A percentile compares a stretch with the other conserved stretches of the same genome.
Conservation (phyloP, 2,797 vertebrate species). For the Gymnoscopelus braueri region DNA sequence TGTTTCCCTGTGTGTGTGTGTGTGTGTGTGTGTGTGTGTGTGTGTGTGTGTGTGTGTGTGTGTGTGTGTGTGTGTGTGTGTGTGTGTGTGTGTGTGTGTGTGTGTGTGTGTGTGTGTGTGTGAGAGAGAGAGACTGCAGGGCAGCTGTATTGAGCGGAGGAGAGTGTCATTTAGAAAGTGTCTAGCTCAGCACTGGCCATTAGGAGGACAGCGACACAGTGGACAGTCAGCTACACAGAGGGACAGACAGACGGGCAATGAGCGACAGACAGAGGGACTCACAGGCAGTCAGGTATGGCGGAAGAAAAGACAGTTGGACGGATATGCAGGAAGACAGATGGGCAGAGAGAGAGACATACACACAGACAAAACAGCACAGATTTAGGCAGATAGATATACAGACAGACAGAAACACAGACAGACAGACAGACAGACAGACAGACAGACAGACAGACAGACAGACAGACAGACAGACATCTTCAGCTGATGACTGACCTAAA, state of each 20-base stretch:
- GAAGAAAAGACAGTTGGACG: not conserved
- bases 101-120: slow-evolving; percentile 34
- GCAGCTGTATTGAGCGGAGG: slow-evolving; percentile 76
- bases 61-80: slow-evolving; percentile 50
- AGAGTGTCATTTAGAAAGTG: slow-evolving; percentile 80
- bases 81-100: slow-evolving; percentile 20
- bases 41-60: slow-evolving; percentile 42
- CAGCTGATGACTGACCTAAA: no score
- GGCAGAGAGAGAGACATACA: no score
- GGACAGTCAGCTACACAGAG: slow-evolving; percentile 65
- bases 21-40: slow-evolving; percentile 4
- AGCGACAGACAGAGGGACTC: not conserved
- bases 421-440: no score
- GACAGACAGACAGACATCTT: not conserved
- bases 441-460: slow-evolving; percentile 7
- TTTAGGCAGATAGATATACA: not conserved
- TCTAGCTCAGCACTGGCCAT: slow-evolving; percentile 81
- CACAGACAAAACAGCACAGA: not conserved
- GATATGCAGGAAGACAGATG: not conserved
- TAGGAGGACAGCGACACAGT: slow-evolving; percentile 77
- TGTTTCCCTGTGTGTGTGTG: slow-evolving; percentile 46
- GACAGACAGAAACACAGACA: not conserved
- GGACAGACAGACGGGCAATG: slow-evolving; percentile 32
- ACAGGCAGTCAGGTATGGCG: not conserved
- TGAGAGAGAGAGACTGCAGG: slow-evolving; percentile 65